phyloP scores from a whole-genome alignment of 2,113 vertebrate genomes.

The Meles meles region DNA sequence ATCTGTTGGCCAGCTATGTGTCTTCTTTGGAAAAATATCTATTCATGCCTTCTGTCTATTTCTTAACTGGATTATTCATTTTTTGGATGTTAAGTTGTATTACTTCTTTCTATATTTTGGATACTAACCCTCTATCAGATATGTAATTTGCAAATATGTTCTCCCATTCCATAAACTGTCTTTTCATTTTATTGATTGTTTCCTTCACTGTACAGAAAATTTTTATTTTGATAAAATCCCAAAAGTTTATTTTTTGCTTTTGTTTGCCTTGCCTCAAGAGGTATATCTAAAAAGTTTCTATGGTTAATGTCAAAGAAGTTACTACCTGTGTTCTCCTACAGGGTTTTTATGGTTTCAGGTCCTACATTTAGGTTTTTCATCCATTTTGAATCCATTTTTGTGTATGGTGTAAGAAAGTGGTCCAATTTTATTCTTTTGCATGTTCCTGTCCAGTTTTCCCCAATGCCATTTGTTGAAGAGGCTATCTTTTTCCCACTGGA shows the following conservation, averaged over 20 bases:
- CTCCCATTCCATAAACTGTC: background rate
- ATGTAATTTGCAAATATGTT: background rate
- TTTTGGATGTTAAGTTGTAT: no score
- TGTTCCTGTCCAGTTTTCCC: background rate
- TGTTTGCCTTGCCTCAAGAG: background rate
- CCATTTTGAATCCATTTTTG: background rate
- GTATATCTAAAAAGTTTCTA: background rate
- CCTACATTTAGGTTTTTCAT: background rate
- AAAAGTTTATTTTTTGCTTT: background rate
- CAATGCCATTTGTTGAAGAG: background rate
- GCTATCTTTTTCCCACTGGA: background rate
- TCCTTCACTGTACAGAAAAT: background rate
- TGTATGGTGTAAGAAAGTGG: background rate
- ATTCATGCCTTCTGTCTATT: background rate
- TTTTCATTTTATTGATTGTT: background rate
- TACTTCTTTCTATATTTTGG: background rate
- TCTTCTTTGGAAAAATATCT: background rate
- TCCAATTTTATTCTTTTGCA: background rate
- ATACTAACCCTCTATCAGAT: background rate
- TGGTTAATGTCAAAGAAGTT: background rate
- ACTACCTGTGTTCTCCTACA: background rate
- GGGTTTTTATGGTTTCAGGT: background rate
- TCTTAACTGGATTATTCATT: background rate
- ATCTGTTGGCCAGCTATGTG: background rate
- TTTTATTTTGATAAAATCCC: background rate